Evolutionary conservation across 2,113 vertebrate species (phyloP).

Genomic region (Zootoca vivipara): DNA sequence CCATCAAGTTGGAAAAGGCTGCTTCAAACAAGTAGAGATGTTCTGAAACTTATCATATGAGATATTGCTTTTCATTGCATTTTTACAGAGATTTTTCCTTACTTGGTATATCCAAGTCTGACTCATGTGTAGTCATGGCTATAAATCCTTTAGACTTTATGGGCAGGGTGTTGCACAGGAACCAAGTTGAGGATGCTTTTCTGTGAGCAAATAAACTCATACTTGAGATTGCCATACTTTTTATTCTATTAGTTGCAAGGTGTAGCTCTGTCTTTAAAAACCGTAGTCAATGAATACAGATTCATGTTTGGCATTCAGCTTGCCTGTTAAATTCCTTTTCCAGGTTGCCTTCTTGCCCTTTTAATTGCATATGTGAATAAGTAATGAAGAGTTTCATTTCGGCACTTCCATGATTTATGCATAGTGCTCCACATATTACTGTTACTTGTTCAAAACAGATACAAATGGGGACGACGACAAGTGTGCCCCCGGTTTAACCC

Average conservation of each 20-base stretch:
- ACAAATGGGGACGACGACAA: background rate
- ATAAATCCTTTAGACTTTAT: background rate
- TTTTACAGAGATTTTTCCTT: background rate
- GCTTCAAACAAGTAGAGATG: background rate
- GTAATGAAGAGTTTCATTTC: slow-evolving; percentile 26
- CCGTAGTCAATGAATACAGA: background rate
- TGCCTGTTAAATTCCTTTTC: slow-evolving; percentile 19
- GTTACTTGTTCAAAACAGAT: slow-evolving; percentile 9
- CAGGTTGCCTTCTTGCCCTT: slow-evolving; percentile 17
- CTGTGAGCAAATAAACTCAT: background rate
- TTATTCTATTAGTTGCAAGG: background rate
- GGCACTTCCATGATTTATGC: slow-evolving; percentile 11
- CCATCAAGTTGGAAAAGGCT: too few species aligned
- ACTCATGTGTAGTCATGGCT: background rate
- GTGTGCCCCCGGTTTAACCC: background rate
- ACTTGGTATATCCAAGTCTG: background rate
- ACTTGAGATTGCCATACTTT: background rate
- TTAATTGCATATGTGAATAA: slow-evolving; percentile 39
- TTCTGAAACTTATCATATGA: background rate
- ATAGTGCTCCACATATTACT: background rate
- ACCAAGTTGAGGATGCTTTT: background rate
- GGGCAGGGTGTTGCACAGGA: background rate
- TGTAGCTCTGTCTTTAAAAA: background rate
- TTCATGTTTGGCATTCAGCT: slow-evolving; percentile 13
- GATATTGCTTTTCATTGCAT: background rate